These are phyloP conservation scores for Oceanodroma tethys DNA, from an alignment of 2,113 vertebrate genomes.

Conservation along the genomic window DNA sequence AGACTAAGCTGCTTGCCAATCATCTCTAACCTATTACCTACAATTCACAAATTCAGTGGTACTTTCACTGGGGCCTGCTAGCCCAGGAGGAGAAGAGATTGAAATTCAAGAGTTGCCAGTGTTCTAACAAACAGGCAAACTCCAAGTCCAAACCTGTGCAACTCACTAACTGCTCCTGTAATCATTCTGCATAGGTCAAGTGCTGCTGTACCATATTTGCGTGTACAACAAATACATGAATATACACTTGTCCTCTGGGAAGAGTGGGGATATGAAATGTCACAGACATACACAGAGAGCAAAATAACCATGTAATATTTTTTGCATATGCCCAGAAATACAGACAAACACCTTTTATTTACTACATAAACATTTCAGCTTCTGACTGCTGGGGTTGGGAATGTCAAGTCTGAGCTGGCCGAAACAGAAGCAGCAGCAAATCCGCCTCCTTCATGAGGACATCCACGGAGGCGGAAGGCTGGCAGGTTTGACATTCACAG, in stretches of 20 bases:
- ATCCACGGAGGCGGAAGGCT: slow-evolving; percentile 9
- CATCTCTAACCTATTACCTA: background rate
- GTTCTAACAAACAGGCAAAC: background rate
- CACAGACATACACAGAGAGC: background rate
- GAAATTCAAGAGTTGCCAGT: background rate
- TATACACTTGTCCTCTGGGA: background rate
- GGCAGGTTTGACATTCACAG: background rate
- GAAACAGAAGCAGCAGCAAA: background rate
- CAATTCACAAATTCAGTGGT: background rate
- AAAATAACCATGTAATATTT: background rate
- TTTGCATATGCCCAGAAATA: background rate
- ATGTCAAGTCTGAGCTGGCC: background rate
- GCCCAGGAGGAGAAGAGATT: background rate
- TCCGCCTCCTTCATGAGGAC: background rate
- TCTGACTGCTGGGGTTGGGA: background rate
- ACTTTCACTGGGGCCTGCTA: background rate
- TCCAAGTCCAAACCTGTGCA: background rate
- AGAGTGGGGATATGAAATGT: background rate
- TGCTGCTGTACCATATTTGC: background rate
- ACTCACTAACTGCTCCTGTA: background rate
- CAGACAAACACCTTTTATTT: background rate
- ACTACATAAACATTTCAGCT: background rate
- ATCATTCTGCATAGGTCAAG: background rate
- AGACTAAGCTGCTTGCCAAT: background rate
- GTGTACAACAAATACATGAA: background rate